A percentile compares a stretch with the other conserved stretches of the same genome.
Conservation (phyloP, 1,140 invertebrate species). For the Drosophila insularis region DNA sequence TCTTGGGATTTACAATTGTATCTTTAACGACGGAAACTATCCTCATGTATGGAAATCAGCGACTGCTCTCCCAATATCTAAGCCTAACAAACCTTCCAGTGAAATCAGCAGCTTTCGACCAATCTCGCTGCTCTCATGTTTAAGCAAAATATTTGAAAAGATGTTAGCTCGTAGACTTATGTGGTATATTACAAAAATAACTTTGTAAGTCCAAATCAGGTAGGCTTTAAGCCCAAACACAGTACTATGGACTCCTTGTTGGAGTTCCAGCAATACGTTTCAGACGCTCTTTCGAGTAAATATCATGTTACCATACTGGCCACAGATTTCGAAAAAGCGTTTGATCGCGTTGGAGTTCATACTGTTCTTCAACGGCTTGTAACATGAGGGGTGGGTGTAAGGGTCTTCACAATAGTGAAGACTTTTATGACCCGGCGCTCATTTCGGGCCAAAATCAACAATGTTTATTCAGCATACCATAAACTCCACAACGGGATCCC, state of each 20-base stretch:
- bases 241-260: conserved; percentile 26
- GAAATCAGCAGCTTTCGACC: conserved; percentile 16
- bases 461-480: background rate
- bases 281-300: conserved; percentile 18
- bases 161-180: conserved; percentile 25
- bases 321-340: conserved; percentile 34
- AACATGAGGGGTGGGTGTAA: conserved; percentile 4
- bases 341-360: conserved; percentile 28
- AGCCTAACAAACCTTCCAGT: background rate
- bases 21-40: conserved; percentile 13
- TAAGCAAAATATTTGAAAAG: conserved; percentile 35
- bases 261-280: conserved; percentile 42
- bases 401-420: background rate
- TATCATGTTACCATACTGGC: conserved; percentile 27
- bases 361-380: conserved; percentile 25
- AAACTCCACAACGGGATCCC: background rate
- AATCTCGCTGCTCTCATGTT: no score
- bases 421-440: background rate
- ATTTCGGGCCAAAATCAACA: conserved; percentile 13
- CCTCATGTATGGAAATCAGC: conserved; percentile 24
- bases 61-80: background rate
- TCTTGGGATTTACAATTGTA: background rate
- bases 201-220: conserved; percentile 19
- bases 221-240: conserved; percentile 5
- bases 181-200: conserved; percentile 30